A percentile compares a stretch with the other conserved stretches of the same genome.
These are phyloP conservation scores for Burhinus bistriatus DNA, from an alignment of 2,113 vertebrate genomes.

Conservation along the genomic window DNA sequence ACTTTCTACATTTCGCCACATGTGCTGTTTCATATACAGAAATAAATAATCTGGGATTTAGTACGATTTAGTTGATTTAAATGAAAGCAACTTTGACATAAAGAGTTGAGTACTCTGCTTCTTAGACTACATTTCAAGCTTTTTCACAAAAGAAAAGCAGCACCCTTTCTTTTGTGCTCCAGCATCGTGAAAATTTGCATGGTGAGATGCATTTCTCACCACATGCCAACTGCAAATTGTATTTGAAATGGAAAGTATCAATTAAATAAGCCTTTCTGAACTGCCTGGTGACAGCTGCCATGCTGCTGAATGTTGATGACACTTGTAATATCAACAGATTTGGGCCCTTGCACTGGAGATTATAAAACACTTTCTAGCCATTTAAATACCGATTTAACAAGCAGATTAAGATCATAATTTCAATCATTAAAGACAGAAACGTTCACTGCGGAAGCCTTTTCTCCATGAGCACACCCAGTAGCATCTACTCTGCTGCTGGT, in stretches of 20 bases:
- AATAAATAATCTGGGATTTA: conserved; percentile 22
- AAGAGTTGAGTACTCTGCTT: background rate
- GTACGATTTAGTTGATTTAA: background rate
- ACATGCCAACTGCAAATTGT: conserved; percentile 54
- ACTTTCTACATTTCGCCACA: background rate
- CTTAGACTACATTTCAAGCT: background rate
- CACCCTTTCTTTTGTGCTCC: background rate
- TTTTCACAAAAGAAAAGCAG: conserved; percentile 2
- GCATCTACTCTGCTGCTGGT: background rate
- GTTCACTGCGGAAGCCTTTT: background rate
- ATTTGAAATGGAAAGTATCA: conserved; percentile 68
- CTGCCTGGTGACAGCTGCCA: conserved; percentile 47
- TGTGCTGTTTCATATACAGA: background rate
- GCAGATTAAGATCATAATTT: background rate
- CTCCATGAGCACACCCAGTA: background rate
- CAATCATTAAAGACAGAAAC: background rate
- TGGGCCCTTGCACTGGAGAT: conserved; percentile 8
- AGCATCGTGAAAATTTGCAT: conserved; percentile 48
- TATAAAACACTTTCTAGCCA: conserved; percentile 9
- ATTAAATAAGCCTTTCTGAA: conserved; percentile 66
- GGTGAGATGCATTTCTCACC: conserved; percentile 67
- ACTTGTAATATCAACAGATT: conserved; percentile 49
- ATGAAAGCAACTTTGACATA: background rate
- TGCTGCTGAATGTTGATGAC: conserved; percentile 34
- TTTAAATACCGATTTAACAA: conserved; percentile 21